A percentile compares a stretch with the other conserved stretches of the same genome.
Conservation (phyloP, 2,113 vertebrate species). For the Gambusia holbrooki region DNA sequence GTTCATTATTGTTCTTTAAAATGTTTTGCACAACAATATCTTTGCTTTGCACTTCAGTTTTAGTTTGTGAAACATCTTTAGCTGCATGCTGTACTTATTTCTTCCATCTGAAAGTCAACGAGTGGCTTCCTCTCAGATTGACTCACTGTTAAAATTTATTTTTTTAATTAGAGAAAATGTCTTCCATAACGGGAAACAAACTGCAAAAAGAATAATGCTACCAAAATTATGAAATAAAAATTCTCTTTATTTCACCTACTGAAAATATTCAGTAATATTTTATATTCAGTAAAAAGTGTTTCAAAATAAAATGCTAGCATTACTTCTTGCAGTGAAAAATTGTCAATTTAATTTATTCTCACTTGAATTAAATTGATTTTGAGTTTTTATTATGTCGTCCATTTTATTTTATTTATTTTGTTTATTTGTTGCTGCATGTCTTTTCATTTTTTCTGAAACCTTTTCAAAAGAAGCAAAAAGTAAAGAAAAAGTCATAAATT, state of each 20-base stretch:
- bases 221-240: neutral
- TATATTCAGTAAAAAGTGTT: neutral
- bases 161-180: constrained; percentile 39
- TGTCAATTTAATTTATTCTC: neutral
- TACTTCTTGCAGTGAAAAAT: constrained; percentile 21
- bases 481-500: too few species aligned
- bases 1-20: neutral
- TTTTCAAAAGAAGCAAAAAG: neutral
- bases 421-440: neutral
- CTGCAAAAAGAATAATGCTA: constrained; percentile 32
- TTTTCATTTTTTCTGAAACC: neutral
- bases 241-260: neutral
- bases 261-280: neutral
- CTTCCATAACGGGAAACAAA: constrained; percentile 48
- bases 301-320: constrained; percentile 13
- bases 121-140: constrained; percentile 21
- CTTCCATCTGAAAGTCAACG: constrained; percentile 9
- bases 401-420: neutral
- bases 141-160: constrained; percentile 7
- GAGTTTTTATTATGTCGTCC: neutral
- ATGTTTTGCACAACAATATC: constrained; percentile 8
- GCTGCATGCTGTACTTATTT: neutral
- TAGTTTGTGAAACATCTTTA: neutral
- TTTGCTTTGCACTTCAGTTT: constrained; percentile 4
- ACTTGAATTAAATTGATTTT: neutral